These are phyloP conservation scores for Aramus guarauna DNA, from an alignment of 2,113 vertebrate genomes.

Conservation along the genomic window DNA sequence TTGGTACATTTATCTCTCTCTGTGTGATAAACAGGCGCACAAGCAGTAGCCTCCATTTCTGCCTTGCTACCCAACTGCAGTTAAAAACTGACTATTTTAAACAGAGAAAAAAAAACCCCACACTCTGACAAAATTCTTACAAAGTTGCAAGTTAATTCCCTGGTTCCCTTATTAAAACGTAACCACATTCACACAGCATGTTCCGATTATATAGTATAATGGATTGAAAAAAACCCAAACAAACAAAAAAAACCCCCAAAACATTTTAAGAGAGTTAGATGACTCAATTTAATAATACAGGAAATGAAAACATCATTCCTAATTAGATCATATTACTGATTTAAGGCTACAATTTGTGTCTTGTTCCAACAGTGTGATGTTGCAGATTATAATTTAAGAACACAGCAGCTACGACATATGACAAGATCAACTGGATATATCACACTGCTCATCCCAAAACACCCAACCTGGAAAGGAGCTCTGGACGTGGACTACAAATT, in stretches of 20 bases:
- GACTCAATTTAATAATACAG: conserved; percentile 67
- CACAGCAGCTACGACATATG: not conserved
- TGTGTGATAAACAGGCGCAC: conserved; percentile 41
- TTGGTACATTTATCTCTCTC: conserved; percentile 44
- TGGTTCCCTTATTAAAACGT: conserved; percentile 36
- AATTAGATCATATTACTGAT: conserved; percentile 71
- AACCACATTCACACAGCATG: conserved; percentile 55
- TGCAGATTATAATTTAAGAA: conserved; percentile 52
- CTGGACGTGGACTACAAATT: not conserved
- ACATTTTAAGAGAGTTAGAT: conserved; percentile 55
- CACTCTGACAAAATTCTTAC: conserved; percentile 17
- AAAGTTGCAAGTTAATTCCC: conserved; percentile 33
- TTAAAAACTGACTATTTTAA: not conserved
- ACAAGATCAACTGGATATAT: not conserved
- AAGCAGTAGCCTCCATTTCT: conserved; percentile 15
- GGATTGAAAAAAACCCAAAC: not conserved
- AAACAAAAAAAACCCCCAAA: too few relatives aligned
- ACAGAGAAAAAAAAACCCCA: not conserved
- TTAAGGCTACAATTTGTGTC: conserved; percentile 58
- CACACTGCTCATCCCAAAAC: not conserved
- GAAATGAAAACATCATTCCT: conserved; percentile 72
- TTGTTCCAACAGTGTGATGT: conserved; percentile 48
- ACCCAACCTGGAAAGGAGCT: not conserved
- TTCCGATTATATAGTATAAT: conserved; percentile 33
- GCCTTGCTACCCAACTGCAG: not conserved